Percentiles rank a stretch among this genome's conserved stretches.
Conservation (phyloP, 1,140 invertebrate species). For the Penaeus japonicus region DNA sequence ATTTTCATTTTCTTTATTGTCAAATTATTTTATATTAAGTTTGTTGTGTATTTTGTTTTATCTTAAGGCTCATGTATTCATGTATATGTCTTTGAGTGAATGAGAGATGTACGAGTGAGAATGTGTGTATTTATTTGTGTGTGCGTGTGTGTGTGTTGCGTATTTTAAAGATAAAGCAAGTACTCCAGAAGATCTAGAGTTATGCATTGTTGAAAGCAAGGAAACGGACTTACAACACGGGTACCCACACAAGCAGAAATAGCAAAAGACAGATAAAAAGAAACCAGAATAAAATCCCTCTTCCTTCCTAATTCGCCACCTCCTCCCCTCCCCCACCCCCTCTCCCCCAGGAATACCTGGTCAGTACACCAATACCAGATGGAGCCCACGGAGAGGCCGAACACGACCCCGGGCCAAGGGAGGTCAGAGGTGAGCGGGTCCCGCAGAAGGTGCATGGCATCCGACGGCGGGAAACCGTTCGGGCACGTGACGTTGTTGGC, state of each 20-base stretch:
- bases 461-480: slow-evolving; percentile 61
- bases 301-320: background rate
- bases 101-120: background rate
- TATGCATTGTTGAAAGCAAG: slow-evolving; percentile 23
- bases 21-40: background rate
- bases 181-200: too few relatives aligned
- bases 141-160: too few relatives aligned
- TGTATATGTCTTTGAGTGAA: too few relatives aligned
- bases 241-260: slow-evolving; percentile 10
- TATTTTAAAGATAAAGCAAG: too few relatives aligned
- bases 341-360: slow-evolving; percentile 62
- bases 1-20: background rate
- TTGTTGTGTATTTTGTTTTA: background rate
- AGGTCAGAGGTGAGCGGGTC: slow-evolving; percentile 63
- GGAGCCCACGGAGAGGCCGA: slow-evolving; percentile 67
- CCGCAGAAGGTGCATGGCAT: slow-evolving; percentile 68
- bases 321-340: background rate
- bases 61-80: slow-evolving; percentile 21
- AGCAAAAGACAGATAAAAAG: background rate
- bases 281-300: background rate
- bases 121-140: background rate
- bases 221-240: background rate
- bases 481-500: slow-evolving; percentile 62
- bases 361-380: slow-evolving; percentile 72
- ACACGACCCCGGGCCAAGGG: slow-evolving; percentile 69